Evolutionary conservation across 2,113 vertebrate species (phyloP), one percentile per base, ranked within the genome.

Genomic region (Progne subis): DNA sequence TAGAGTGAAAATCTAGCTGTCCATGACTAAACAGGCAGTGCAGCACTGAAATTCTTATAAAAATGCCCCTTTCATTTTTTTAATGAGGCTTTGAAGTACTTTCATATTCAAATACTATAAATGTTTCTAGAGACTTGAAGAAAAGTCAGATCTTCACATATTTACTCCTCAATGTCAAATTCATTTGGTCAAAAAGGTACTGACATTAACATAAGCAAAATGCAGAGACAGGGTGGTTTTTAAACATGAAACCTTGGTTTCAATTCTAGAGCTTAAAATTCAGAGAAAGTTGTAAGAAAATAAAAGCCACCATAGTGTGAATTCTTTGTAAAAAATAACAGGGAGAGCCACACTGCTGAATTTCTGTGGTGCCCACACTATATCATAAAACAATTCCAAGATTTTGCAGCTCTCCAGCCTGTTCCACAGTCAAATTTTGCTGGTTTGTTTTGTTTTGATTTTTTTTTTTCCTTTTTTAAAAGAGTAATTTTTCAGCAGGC

Each of bases 381-480:
- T 18, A 59, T 20, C 61, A 75, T 81, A 95, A 92, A 90, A 64
- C 41, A 91, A 70, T 94, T 92, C 57, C 44, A 93, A 90, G 77
- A 96, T 67, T 78, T 88, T 86, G 94, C 75, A 92, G 14, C 23
- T 97, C 86, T 83, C 56, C 86, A 95, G 72, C 84, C 75, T 92
- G 67, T 86, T 77, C 65, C 74, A 84, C 4, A 26, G 91, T 46
- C 63, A 92, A 88, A 39, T 77, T 64, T 60, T 56, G 74, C 61
- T 75, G 71, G 10, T 34, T 70, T 61, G 5, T 52, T 37, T 29
- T 29, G 26, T 28, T n/a, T 43, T 7, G 11, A 5, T 13, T 28
- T 41, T 60, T 77, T 77, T 56, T 75, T 88, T 65, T 49, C 12
- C 13, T 10, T 69, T 84, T 97, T 97, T 91, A 49, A 78, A 69